These are phyloP conservation scores for Muscina levida DNA, from an alignment of 2,888 invertebrate species.

Conservation along the genomic window DNA sequence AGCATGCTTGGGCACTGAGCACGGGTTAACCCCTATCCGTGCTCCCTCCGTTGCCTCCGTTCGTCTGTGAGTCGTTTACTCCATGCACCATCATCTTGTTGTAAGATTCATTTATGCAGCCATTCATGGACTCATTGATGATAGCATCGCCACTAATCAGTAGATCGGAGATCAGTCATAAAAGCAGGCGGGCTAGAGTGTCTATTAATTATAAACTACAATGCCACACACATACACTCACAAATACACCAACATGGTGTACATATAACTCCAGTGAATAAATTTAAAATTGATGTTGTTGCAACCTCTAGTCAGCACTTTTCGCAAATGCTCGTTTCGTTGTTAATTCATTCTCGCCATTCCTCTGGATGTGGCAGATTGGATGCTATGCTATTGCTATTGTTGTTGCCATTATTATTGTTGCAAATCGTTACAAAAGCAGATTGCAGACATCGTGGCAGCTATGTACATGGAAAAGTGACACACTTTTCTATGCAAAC, in stretches of 20 bases:
- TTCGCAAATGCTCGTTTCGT: conserved; percentile 26
- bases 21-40: conserved; percentile 21
- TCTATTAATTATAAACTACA: conserved; percentile 52
- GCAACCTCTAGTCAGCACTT: conserved; percentile 48
- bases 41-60: conserved; percentile 25
- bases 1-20: not conserved
- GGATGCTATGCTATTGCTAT: not conserved
- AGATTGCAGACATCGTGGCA: conserved; percentile 50
- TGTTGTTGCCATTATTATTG: not conserved
- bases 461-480: conserved; percentile 44
- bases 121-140: conserved; percentile 28
- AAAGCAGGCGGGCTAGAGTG: conserved; percentile 43
- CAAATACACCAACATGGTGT: not conserved
- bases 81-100: not conserved
- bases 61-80: conserved; percentile 16
- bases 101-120: conserved; percentile 2
- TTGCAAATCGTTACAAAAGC: not conserved
- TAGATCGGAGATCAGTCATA: conserved; percentile 42
- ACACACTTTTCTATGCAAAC: conserved; percentile 52
- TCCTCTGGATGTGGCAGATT: conserved; percentile 4
- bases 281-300: conserved; percentile 30
- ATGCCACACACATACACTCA: not conserved
- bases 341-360: conserved; percentile 25
- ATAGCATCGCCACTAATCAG: conserved; percentile 44
- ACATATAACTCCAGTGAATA: conserved; percentile 40